A percentile compares a stretch with the other conserved stretches of the same genome.
These are phyloP conservation scores for Mesocricetus auratus DNA, from an alignment of 2,113 vertebrate genomes.

Conservation along the genomic window DNA sequence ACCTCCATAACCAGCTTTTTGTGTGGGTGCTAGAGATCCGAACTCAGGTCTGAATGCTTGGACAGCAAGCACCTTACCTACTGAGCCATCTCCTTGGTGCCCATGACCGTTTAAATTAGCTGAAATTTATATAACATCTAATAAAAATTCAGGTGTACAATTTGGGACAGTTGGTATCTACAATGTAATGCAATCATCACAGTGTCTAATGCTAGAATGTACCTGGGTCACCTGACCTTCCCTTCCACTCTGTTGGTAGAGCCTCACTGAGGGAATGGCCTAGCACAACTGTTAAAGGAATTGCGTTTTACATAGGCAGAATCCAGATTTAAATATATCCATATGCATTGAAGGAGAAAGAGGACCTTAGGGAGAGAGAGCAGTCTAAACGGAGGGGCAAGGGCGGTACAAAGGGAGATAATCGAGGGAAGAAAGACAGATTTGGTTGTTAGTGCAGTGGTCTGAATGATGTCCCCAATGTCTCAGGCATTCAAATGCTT, in stretches of 20 bases:
- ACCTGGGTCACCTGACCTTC: rapidly evolving
- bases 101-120: background rate
- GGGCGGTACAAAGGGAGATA: background rate
- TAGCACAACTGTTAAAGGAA: background rate
- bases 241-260: background rate
- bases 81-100: background rate
- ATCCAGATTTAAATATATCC: background rate
- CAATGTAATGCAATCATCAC: rapidly evolving
- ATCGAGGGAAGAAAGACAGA: background rate
- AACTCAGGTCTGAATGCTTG: background rate
- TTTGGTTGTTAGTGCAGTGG: background rate
- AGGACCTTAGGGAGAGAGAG: background rate
- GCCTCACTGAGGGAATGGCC: background rate
- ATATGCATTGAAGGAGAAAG: background rate
- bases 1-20: background rate
- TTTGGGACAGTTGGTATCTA: background rate
- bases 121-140: background rate
- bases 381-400: too few species aligned
- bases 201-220: rapidly evolving
- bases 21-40: too few species aligned
- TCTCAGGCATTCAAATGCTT: background rate
- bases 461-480: background rate
- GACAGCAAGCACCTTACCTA: background rate
- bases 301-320: background rate
- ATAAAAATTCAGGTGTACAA: rapidly evolving